Evolutionary conservation across 1,140 invertebrate genomes (phyloP).

Genomic region (Drosophila varians): DNA sequence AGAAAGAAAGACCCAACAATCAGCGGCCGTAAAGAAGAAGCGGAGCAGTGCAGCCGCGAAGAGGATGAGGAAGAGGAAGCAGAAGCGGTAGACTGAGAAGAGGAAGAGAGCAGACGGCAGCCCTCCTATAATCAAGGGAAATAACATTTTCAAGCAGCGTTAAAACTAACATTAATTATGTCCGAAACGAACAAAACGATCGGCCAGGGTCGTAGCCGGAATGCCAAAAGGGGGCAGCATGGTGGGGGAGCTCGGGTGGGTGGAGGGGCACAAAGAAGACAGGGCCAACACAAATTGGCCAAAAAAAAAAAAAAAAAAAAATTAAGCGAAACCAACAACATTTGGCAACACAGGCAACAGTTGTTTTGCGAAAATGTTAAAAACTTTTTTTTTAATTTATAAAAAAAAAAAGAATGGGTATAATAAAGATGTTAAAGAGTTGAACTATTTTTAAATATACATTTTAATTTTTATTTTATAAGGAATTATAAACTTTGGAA

Average conservation of each 20-base stretch:
- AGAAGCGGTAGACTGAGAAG: conserved; percentile 9
- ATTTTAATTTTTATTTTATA: too few relatives aligned
- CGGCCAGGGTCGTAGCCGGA: conserved; percentile 4
- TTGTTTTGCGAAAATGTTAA: background rate
- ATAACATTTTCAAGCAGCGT: conserved; percentile 83
- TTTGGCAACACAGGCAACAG: background rate
- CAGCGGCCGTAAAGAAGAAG: conserved; percentile 67
- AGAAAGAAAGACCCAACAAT: conserved; percentile 61
- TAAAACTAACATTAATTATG: conserved; percentile 84
- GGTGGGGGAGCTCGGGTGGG: background rate
- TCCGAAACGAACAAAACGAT: conserved; percentile 82
- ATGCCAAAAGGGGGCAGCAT: conserved; percentile 4
- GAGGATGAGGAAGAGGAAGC: conserved; percentile 16
- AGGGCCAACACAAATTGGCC: conserved; percentile 9
- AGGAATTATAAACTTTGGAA: too few relatives aligned
- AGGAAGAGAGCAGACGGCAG: conserved; percentile 26
- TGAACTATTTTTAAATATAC: too few relatives aligned
- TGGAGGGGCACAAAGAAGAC: conserved; percentile 3
- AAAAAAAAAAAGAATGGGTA: too few relatives aligned
- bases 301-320: background rate
- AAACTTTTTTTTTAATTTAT: background rate
- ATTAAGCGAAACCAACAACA: background rate
- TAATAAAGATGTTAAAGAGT: too few relatives aligned
- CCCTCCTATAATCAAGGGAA: conserved; percentile 83
- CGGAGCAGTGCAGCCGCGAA: conserved; percentile 10